Evolutionary conservation across 2,888 invertebrate genomes (phyloP).

Genomic region (Nesidiocoris tenuis): DNA sequence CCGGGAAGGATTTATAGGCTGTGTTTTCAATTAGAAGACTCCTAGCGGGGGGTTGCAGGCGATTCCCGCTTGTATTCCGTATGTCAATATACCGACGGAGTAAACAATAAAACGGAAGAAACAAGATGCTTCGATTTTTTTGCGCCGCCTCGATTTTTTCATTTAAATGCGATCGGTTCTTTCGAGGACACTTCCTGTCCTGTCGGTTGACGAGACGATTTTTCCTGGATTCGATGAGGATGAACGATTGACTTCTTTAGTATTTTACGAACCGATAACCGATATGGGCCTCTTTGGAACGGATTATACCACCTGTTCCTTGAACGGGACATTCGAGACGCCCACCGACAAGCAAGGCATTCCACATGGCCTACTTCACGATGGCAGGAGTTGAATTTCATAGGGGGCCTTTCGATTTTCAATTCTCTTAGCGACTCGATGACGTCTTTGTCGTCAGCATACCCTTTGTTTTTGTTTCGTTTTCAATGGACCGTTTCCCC

Average conservation of each 20-base stretch:
- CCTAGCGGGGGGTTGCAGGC: not conserved
- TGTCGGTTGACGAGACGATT: no score
- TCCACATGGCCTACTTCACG: slow-evolving; percentile 37
- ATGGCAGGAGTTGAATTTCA: not conserved
- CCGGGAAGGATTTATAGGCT: not conserved
- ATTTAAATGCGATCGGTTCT: no score
- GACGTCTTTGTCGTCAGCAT: no score
- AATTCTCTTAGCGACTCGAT: not conserved
- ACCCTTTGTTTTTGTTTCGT: no score
- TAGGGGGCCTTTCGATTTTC: not conserved
- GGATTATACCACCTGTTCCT: slow-evolving; percentile 22
- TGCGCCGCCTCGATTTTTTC: no score
- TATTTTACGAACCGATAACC: not conserved
- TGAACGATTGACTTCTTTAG: no score
- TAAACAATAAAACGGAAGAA: no score
- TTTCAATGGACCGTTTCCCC: not conserved
- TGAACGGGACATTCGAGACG: slow-evolving; percentile 33
- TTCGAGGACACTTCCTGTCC: no score
- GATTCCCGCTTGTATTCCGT: not conserved
- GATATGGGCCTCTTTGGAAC: not conserved
- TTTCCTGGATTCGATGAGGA: no score
- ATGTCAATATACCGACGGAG: no score
- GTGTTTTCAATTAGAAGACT: not conserved
- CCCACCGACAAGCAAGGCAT: slow-evolving; percentile 5
- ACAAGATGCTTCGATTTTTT: no score